Conservation (phyloP, 2,797 vertebrate species). For the Buphagus erythrorhynchus region DNA sequence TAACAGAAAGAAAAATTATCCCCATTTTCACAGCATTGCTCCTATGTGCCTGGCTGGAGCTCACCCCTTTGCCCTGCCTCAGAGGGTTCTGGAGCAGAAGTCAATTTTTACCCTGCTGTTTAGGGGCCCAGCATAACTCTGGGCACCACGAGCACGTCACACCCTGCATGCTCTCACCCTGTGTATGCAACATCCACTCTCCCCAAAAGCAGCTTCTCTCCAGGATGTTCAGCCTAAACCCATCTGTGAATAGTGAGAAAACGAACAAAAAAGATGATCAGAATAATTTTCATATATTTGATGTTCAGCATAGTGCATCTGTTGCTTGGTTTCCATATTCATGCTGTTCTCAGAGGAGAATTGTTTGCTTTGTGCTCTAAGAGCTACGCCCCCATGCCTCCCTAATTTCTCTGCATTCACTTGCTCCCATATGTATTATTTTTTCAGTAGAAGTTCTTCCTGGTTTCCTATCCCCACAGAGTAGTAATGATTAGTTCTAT, state of each 20-base stretch:
- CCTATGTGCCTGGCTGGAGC: not conserved
- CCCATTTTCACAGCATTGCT: not conserved
- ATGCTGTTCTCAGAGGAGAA: not conserved
- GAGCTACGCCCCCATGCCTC: fast-evolving
- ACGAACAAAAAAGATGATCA: not conserved
- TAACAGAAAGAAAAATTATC: not conserved
- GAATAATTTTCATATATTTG: not conserved
- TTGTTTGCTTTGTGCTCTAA: not conserved
- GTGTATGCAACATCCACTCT: not conserved
- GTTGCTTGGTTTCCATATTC: slow-evolving; percentile 7
- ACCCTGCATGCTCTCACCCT: fast-evolving
- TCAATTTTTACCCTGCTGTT: not conserved
- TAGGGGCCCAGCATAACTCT: fast-evolving
- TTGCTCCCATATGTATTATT: not conserved
- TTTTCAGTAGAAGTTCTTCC: slow-evolving; percentile 5
- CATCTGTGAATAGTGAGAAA: not conserved
- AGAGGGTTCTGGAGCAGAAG: not conserved
- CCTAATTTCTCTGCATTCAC: not conserved
- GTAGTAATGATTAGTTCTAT: not conserved
- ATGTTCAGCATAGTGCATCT: not conserved
- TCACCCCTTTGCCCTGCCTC: not conserved
- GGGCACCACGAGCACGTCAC: not conserved
- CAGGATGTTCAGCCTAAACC: not conserved
- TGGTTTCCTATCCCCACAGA: not conserved
- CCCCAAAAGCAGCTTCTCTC: not conserved